Evolutionary conservation across 2,888 invertebrate genomes (phyloP).

Genomic region (Sycophila texana): DNA sequence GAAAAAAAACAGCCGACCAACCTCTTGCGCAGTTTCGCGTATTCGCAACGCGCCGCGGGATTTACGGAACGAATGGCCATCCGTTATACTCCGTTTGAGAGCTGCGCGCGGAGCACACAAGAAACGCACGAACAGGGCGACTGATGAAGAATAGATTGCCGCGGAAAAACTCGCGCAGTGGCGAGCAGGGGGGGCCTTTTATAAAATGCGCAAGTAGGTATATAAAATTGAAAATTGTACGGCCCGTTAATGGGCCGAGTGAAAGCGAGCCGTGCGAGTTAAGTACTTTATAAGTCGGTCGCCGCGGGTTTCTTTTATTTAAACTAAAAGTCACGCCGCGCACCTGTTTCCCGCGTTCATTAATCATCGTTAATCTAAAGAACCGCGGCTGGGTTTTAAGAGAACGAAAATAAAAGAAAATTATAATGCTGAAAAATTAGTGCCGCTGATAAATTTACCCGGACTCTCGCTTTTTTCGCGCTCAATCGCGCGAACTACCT

Average conservation of each 20-base stretch:
- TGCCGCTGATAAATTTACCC: too few relatives aligned
- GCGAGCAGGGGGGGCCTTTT: neutral
- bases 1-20: too few relatives aligned
- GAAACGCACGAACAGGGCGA: slow-evolving; percentile 8
- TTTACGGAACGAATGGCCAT: slow-evolving; percentile 38
- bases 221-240: slow-evolving; percentile 45
- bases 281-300: slow-evolving; percentile 25
- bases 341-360: slow-evolving; percentile 30
- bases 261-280: slow-evolving; percentile 18
- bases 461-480: too few relatives aligned
- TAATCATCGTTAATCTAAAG: slow-evolving; percentile 19
- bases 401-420: neutral
- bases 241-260: slow-evolving; percentile 30
- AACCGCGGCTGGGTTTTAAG: neutral
- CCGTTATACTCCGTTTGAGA: slow-evolving; percentile 44
- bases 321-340: slow-evolving; percentile 27
- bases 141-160: slow-evolving; percentile 50
- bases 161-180: neutral
- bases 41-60: slow-evolving; percentile 12
- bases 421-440: slow-evolving; percentile 4
- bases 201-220: slow-evolving; percentile 6
- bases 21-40: neutral
- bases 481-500: too few relatives aligned
- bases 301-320: slow-evolving; percentile 11
- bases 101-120: too few relatives aligned